Base-by-base conservation (phyloP, 2,797 vertebrate species). In the Valencia hispanica region DNA sequence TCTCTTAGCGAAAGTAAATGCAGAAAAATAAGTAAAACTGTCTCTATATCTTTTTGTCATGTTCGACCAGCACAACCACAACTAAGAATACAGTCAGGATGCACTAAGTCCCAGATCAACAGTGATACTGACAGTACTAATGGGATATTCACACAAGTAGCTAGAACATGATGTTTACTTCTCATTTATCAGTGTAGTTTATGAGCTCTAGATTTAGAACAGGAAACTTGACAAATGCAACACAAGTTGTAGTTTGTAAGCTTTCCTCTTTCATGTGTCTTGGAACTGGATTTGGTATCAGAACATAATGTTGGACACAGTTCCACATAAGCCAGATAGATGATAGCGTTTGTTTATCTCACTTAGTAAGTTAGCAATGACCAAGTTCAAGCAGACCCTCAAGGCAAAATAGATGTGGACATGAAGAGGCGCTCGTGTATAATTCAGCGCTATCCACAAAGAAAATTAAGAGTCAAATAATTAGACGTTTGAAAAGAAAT, bases 361-460 rank as follows among this genome's bases (percentile, higher is more conserved):
- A 18, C 55, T 86, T 75, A 50, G 75, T 82, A 87, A 87, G 91
- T 88, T 90, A 86, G 77, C 86, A 72, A 88, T 83, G 85, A 91
- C 79, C 78, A 81, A 90, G 79, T 89, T 93, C 82, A 84, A 85
- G 89, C 78, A 85, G 80, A 89, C 82, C 90, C 80, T 91, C 88
- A 89, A 93, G 92, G 91, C 88, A 93, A 93, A 91, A 84, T 77
- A 90, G 88, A 91, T 86, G 76, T 69, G 80, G 84, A 83, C 84
- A 77, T 82, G 66, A 87, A 77, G 75, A 87, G 84, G 85, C 75
- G 69, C 79, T 86, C 57, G 36, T 85, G 88, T 88, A 83, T 90
- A 89, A 83, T 87, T 91, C 80, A 71, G 80, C 88, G 84, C 93
- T 84, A 84, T 87, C 82, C 81, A 72, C 76, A 84, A 86, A 77